Base-by-base conservation (phyloP, 2,797 vertebrate genomes). In the Acanthis flammea region DNA sequence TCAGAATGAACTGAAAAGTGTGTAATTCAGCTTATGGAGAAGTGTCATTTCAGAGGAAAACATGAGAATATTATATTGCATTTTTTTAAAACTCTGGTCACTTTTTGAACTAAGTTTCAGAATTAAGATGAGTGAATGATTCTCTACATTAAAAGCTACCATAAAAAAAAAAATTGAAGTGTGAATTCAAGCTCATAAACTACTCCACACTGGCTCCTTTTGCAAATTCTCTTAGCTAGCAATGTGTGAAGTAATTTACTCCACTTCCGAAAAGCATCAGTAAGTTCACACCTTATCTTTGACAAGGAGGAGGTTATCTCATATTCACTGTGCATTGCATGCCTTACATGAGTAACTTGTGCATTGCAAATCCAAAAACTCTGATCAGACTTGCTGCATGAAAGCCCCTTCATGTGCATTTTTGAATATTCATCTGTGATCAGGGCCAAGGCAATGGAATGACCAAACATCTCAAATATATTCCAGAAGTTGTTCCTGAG, bases 181-280 rank as follows among this genome's bases (percentile, higher is more conserved):
- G 78, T 83, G 68, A 91, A 83, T 74, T 71, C 48, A 86, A 80
- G n/a, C 58, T 67, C 50, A 27, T 74, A 39, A 92, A 23, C 57
- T 83, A 71, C 39, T 91, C 67, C 63, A 28, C 67, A 47, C 25
- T 51, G 80, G 35, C 68, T 83, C 19, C 6, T 89, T 89, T 80
- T 80, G 48, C 9, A 12, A 53, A 83, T 87, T 92, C 39, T 77
- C 60, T 71, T 89, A 85, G 71, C 84, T 76, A 86, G 81, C n/a
- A 67, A 39, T 12, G 33, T 79, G 48, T 96, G 89, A 94, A 96
- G 18, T 47, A 63, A 89, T 67, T 89, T 94, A 91, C 84, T 94
- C 86, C 42, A 74, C 48, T 96, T 92, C 54, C 5, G 23, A 94
- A 80, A 79, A 94, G 28, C 57, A 85, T 83, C 50, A 5, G 6